Conservation (phyloP, 1,140 invertebrate genomes). For the Micrasema longulum region DNA sequence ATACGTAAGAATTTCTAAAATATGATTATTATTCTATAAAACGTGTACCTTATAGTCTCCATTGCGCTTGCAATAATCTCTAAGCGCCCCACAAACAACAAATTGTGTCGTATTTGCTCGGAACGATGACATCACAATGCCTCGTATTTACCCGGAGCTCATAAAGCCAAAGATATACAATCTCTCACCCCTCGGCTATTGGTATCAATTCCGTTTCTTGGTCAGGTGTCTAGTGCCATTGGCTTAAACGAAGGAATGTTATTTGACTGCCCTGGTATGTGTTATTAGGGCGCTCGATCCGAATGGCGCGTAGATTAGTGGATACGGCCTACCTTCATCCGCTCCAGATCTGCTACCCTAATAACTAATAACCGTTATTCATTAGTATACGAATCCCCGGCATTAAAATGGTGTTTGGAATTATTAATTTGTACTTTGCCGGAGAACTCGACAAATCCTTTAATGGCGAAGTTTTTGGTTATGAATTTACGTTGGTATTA, state of each 20-base stretch:
- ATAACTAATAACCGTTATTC: constrained; percentile 6
- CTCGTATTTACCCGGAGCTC: constrained; percentile 2
- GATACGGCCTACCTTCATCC: not conserved
- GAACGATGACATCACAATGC: no score
- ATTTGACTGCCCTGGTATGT: not conserved
- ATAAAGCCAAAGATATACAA: constrained; percentile 9
- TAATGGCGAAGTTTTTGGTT: no score
- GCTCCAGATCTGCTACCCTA: no score
- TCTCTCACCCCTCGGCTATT: not conserved
- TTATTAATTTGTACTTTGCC: not conserved
- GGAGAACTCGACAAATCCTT: no score
- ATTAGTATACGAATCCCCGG: constrained; percentile 7
- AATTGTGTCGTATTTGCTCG: no score
- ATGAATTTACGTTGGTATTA: no score
- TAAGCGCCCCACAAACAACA: no score
- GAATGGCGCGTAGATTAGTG: not conserved
- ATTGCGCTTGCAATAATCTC: no score
- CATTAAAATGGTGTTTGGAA: not conserved
- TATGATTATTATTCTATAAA: no score
- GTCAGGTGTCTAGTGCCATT: constrained; percentile 2
- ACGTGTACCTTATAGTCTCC: no score
- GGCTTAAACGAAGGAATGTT: not conserved
- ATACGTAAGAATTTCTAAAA: no score
- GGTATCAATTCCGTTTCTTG: not conserved
- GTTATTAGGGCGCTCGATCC: not conserved